Percentiles rank a stretch among this genome's conserved stretches.
Evolutionary conservation across 2,797 vertebrate species (phyloP).

Genomic region (Tenualosa thibaudeaui): DNA sequence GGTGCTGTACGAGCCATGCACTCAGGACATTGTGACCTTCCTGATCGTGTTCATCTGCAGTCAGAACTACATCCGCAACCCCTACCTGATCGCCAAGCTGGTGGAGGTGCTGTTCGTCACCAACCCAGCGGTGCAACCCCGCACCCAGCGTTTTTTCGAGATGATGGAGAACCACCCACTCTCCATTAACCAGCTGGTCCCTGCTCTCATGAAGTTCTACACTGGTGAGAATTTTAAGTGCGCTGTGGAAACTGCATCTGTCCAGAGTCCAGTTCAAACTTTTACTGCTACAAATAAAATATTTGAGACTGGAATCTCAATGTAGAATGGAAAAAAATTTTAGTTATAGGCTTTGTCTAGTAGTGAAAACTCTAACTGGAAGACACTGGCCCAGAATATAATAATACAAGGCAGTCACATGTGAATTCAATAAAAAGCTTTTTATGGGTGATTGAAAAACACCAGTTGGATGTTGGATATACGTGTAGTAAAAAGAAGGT

Average conservation of each 20-base stretch:
- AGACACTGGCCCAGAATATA: too few species aligned
- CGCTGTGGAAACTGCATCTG: too few species aligned
- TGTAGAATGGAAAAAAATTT: too few species aligned
- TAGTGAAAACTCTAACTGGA: too few species aligned
- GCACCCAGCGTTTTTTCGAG: slow-evolving; percentile 96
- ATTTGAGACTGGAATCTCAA: too few species aligned
- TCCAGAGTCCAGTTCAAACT: too few species aligned
- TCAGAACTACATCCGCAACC: slow-evolving; percentile 98
- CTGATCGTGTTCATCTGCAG: slow-evolving; percentile 97
- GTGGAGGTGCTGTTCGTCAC: slow-evolving; percentile 99
- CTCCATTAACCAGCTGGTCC: slow-evolving; percentile 91
- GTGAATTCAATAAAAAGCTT: too few species aligned
- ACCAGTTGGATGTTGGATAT: too few species aligned
- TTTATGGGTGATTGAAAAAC: too few species aligned
- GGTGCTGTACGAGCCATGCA: slow-evolving; percentile 98
- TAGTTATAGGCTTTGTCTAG: too few species aligned
- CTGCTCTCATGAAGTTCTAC: slow-evolving; percentile 99
- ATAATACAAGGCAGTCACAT: background rate
- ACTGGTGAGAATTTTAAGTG: slow-evolving; percentile 77
- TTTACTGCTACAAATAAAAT: too few species aligned
- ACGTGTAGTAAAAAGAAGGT: background rate
- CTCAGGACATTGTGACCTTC: slow-evolving; percentile 96
- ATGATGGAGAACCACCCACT: slow-evolving; percentile 98
- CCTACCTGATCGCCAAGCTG: slow-evolving; percentile 95
- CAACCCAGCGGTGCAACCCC: slow-evolving; percentile 94